A percentile compares a stretch with the other conserved stretches of the same genome.
Evolutionary conservation across 2,888 invertebrate species (phyloP).

Genomic region (Nephrotoma guestfalica): DNA sequence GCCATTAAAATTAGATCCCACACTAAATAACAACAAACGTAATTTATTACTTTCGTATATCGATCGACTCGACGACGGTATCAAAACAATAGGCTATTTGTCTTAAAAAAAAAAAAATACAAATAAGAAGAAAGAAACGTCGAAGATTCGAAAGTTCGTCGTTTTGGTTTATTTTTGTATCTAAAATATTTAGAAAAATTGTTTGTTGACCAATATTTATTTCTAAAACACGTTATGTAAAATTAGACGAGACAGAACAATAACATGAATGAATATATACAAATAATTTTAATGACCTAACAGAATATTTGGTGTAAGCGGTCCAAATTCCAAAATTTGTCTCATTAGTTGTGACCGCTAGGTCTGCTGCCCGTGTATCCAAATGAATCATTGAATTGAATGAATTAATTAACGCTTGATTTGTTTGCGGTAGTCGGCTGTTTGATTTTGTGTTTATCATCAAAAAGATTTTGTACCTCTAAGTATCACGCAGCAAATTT

Average conservation of each 20-base stretch:
- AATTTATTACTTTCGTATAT: neutral
- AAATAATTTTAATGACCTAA: too few species aligned
- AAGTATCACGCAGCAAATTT: too few species aligned
- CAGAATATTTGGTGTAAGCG: too few species aligned
- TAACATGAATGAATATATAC: too few species aligned
- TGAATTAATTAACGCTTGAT: too few species aligned
- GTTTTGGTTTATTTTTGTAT: neutral
- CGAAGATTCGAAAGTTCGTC: neutral
- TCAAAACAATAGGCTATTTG: neutral
- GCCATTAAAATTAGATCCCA: neutral
- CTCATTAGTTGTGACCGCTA: too few species aligned
- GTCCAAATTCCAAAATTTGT: too few species aligned
- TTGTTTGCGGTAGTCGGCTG: too few species aligned
- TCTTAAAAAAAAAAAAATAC: neutral
- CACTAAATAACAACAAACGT: neutral
- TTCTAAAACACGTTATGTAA: neutral
- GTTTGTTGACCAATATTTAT: neutral
- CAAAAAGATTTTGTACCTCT: too few species aligned
- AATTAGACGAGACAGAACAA: neutral
- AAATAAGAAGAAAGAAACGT: neutral
- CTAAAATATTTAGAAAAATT: neutral
- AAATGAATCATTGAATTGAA: too few species aligned
- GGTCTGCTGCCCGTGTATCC: too few species aligned
- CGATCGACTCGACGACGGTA: neutral
- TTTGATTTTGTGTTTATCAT: too few species aligned